These are phyloP conservation scores for Cryptocephalus moraei DNA, from an alignment of 2,888 invertebrate genomes.

Conservation along the genomic window DNA sequence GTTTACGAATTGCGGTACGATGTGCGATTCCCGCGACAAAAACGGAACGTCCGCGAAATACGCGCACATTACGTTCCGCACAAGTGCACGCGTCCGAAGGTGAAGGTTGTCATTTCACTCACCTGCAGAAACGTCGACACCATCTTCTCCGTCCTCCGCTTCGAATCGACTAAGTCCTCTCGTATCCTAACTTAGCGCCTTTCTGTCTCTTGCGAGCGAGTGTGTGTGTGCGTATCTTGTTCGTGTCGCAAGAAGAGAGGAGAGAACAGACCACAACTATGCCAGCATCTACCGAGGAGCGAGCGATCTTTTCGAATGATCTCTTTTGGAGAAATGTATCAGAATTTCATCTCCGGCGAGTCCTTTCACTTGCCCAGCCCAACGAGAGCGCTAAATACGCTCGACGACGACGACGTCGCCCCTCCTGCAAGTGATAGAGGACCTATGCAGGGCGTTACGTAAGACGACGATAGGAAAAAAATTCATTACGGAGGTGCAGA, in stretches of 20 bases:
- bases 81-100: background rate
- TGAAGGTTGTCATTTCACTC: background rate
- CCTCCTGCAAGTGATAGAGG: no score
- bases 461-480: no score
- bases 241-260: background rate
- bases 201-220: no score
- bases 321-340: constrained; percentile 33
- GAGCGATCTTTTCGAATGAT: constrained; percentile 27
- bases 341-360: constrained; percentile 31
- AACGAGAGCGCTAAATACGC: constrained; percentile 6
- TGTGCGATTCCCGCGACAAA: no score
- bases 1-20: no score
- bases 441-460: no score
- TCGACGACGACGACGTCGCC: no score
- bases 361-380: constrained; percentile 35
- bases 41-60: no score
- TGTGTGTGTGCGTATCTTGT: no score
- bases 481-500: no score
- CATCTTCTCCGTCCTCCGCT: background rate
- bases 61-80: no score
- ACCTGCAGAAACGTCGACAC: background rate
- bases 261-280: constrained; percentile 8
- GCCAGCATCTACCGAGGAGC: constrained; percentile 11
- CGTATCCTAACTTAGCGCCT: background rate
- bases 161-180: background rate